Evolutionary conservation across 2,888 invertebrate genomes (phyloP).

Genomic region (Drosophila algonquin): DNA sequence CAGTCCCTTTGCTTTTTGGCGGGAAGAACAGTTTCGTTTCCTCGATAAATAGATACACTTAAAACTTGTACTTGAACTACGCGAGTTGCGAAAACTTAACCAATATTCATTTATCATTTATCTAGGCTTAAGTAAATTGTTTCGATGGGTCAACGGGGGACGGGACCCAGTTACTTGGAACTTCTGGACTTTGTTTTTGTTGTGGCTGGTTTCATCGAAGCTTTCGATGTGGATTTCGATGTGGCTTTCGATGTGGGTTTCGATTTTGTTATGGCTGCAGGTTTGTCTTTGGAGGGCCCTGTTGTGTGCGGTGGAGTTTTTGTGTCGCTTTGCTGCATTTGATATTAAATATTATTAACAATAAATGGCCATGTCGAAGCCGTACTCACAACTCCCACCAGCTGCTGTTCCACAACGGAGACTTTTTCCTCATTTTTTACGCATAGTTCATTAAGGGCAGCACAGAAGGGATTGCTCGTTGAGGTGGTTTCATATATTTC

Average conservation of each 20-base stretch:
- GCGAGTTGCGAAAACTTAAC: slow-evolving; percentile 31
- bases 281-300: slow-evolving; percentile 28
- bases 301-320: slow-evolving; percentile 36
- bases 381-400: slow-evolving; percentile 24
- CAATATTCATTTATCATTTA: slow-evolving; percentile 48
- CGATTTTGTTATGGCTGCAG: slow-evolving; percentile 9
- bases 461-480: slow-evolving; percentile 69
- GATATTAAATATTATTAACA: slow-evolving; percentile 38
- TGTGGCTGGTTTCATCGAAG: slow-evolving; percentile 10
- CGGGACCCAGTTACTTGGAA: slow-evolving; percentile 42
- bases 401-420: background rate
- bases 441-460: slow-evolving; percentile 56
- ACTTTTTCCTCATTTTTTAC: slow-evolving; percentile 12
- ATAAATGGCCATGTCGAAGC: slow-evolving; percentile 16
- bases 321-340: slow-evolving; percentile 52
- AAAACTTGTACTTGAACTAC: slow-evolving; percentile 17
- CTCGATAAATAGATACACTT: slow-evolving; percentile 45
- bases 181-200: slow-evolving; percentile 27
- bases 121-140: slow-evolving; percentile 44
- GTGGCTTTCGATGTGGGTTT: background rate
- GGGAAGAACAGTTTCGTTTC: slow-evolving; percentile 40
- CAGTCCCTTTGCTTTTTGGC: slow-evolving; percentile 49
- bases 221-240: slow-evolving; percentile 17
- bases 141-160: slow-evolving; percentile 29
- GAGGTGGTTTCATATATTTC: slow-evolving; percentile 49